Base-by-base conservation (phyloP, 1,140 invertebrate genomes). In the Pseudomyrmex gracilis region DNA sequence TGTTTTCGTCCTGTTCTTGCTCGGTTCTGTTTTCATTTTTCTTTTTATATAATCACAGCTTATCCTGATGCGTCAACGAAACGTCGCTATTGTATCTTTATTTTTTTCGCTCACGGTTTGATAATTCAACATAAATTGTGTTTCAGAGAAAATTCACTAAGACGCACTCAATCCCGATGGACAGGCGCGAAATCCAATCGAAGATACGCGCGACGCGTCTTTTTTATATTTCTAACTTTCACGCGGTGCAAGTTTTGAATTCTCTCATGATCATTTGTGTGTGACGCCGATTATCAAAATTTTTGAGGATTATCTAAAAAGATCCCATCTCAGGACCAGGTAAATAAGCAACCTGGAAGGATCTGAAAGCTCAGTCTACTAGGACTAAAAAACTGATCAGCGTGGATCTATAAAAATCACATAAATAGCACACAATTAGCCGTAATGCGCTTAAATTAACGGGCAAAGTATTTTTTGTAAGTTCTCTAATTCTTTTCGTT, bases 41-140 rank as follows among this genome's bases (percentile, higher is more conserved):
- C 12, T 49, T 91, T 89, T 91, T 89, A 86, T 91, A 87, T 91
- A 91, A 91, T 92, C 90, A 93, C 91, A 92, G 90, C 66, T 80
- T 80, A 71, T 80, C 66, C 76, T 70, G 76, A 80, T 80, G 66
- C 76, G 66, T 70, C 53, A 71, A 80, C 53, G 66, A 80, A 80
- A 80, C 20, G 55, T 80, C 58, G 66, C 66, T 80, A 80, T 80
- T 80, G 76, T 70, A 24, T 68, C 15, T 57, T 57, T 53, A 34
- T 64, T 43, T 24, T 43, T 47, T 24, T 22, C 8, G 34, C 20
- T 68, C 47, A 15, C 47, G n/a, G 12, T 53, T 70, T 34, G n/a
- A 53, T 64, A 57, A 49, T 70, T 70, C 66, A 45, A 80, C 43
- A 80, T 17, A 55, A 80, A 58, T 34, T 34, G 34, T 45, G 53